Evolutionary conservation across 2,797 vertebrate genomes (phyloP).

Genomic region (Semaprochilodus insignis): DNA sequence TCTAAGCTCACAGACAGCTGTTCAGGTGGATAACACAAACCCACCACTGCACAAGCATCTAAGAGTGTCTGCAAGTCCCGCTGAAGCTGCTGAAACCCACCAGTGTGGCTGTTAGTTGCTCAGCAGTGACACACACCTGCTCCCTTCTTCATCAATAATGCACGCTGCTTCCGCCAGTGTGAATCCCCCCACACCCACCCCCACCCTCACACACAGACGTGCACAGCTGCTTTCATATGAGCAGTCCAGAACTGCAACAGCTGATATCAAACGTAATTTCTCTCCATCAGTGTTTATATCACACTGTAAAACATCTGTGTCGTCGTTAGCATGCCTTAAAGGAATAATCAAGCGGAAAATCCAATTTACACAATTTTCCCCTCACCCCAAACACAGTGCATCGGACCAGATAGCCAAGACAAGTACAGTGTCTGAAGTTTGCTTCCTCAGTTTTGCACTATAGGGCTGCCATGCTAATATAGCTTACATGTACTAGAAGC

Average conservation of each 20-base stretch:
- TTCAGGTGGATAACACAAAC: conserved; percentile 42
- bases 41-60: not conserved
- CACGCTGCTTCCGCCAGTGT: conserved; percentile 38
- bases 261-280: conserved; percentile 46
- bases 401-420: not conserved
- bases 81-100: conserved; percentile 20
- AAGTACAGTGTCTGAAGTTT: not conserved
- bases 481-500: not conserved
- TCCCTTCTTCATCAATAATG: conserved; percentile 58
- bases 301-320: conserved; percentile 45
- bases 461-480: not conserved
- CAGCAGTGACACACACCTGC: conserved; percentile 46
- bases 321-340: conserved; percentile 17
- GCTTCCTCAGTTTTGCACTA: no score
- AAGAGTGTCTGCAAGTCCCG: not conserved
- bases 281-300: conserved; percentile 49
- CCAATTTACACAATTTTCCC: not conserved
- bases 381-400: not conserved
- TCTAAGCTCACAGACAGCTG: conserved; percentile 28
- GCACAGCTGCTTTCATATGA: conserved; percentile 47
- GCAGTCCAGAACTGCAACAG: conserved; percentile 40
- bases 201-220: conserved; percentile 44
- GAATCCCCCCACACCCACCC: not conserved
- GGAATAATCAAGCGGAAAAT: not conserved
- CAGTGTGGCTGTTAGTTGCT: conserved; percentile 21